These are phyloP conservation scores for Uria aalge DNA, from an alignment of 2,113 vertebrate genomes.

Conservation along the genomic window DNA sequence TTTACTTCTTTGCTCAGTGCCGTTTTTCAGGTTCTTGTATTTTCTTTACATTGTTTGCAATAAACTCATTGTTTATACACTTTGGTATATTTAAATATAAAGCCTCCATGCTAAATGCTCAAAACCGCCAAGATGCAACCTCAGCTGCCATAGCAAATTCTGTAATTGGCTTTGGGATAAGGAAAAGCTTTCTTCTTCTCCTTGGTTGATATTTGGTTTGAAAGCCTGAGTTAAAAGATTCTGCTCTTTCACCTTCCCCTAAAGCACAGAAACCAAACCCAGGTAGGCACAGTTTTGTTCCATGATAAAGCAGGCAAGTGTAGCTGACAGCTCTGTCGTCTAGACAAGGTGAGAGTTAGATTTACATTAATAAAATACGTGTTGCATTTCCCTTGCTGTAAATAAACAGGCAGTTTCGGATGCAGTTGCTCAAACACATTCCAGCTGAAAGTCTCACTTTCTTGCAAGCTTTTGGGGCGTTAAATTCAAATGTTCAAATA, in stretches of 20 bases:
- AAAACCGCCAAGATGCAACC: neutral
- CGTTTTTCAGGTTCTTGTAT: neutral
- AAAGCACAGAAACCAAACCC: too few species aligned
- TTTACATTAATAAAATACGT: neutral
- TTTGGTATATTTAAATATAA: neutral
- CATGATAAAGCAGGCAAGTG: neutral
- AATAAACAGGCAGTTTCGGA: neutral
- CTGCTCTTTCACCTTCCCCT: neutral
- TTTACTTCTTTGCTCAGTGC: neutral
- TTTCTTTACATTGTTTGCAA: neutral
- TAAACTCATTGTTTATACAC: neutral
- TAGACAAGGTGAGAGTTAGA: neutral
- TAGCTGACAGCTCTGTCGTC: neutral
- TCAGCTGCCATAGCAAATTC: neutral
- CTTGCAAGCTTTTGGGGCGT: neutral
- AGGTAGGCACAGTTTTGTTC: neutral
- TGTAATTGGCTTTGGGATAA: neutral
- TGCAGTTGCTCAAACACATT: neutral
- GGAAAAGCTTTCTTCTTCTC: neutral
- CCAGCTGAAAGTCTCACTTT: neutral
- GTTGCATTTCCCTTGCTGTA: neutral
- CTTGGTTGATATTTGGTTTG: neutral
- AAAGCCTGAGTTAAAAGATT: accelerated
- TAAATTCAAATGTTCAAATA: neutral
- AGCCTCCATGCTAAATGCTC: neutral